These are phyloP conservation scores for Nesidiocoris tenuis DNA, from an alignment of 2,888 invertebrate genomes.

Conservation along the genomic window DNA sequence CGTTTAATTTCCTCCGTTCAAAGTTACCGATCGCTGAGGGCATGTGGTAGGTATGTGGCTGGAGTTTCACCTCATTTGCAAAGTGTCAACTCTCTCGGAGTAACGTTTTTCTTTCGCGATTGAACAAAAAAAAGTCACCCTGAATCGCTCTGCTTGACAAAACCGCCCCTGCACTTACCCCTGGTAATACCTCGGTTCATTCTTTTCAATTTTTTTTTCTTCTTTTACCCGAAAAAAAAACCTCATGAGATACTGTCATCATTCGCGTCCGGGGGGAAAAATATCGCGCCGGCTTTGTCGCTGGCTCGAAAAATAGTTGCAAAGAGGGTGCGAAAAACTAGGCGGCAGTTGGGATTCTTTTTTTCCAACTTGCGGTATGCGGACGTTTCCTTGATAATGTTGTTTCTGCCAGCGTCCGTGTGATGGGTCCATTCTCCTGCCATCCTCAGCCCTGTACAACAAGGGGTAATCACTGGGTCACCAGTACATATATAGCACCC, in stretches of 20 bases:
- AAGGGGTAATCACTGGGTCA: not conserved
- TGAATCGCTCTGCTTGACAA: not conserved
- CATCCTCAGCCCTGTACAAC: not conserved
- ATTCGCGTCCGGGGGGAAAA: not conserved
- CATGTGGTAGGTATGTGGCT: not conserved
- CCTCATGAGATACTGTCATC: not conserved
- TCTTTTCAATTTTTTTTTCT: not conserved
- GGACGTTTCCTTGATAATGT: not conserved
- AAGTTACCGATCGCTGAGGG: conserved; percentile 22
- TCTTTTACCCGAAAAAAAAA: not conserved
- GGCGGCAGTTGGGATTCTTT: not conserved
- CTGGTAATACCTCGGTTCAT: not conserved
- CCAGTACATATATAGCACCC: not conserved
- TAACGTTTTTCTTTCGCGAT: not conserved
- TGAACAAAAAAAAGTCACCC: not conserved
- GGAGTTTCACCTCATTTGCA: not conserved
- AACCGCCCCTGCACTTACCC: not conserved
- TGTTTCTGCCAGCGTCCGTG: not conserved
- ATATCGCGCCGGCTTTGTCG: not conserved
- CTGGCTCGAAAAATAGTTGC: not conserved
- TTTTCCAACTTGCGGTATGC: not conserved
- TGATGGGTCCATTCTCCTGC: not conserved
- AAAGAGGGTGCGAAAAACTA: not conserved
- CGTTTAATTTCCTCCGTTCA: conserved; percentile 43
- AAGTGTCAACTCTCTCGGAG: not conserved